These are phyloP conservation scores for Neostethus bicornis DNA, from an alignment of 2,797 vertebrate species.

Conservation along the genomic window DNA sequence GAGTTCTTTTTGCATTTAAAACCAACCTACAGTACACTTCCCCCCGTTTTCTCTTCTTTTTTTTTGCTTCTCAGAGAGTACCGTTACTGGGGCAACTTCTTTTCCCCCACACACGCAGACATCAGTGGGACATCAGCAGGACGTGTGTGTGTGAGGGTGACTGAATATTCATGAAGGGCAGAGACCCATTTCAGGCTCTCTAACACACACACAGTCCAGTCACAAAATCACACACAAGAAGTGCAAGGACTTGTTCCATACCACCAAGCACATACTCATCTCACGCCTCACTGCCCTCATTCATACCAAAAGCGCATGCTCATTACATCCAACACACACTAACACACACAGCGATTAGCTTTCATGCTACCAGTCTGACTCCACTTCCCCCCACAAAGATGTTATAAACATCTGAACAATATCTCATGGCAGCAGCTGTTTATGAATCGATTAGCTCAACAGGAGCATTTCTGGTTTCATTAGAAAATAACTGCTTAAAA, in stretches of 20 bases:
- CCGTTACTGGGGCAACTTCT: slow-evolving; percentile 66
- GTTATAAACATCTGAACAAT: slow-evolving; percentile 67
- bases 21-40: slow-evolving; percentile 22
- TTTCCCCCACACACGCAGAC: slow-evolving; percentile 75
- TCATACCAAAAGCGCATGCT: slow-evolving; percentile 76
- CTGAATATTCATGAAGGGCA: slow-evolving; percentile 81
- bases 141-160: slow-evolving; percentile 59
- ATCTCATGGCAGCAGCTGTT: slow-evolving; percentile 54
- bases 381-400: slow-evolving; percentile 58
- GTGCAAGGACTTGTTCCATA: slow-evolving; percentile 77
- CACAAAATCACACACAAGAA: slow-evolving; percentile 60
- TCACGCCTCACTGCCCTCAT: slow-evolving; percentile 77
- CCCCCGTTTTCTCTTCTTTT: not conserved
- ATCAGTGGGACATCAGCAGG: slow-evolving; percentile 72
- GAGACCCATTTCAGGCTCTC: slow-evolving; percentile 74
- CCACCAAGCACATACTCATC: slow-evolving; percentile 78
- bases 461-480: slow-evolving; percentile 66
- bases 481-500: slow-evolving; percentile 60
- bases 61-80: slow-evolving; percentile 60
- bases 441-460: slow-evolving; percentile 64
- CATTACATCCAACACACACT: slow-evolving; percentile 64
- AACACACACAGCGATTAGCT: slow-evolving; percentile 36
- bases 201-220: slow-evolving; percentile 42
- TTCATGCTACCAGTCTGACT: slow-evolving; percentile 54
- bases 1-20: slow-evolving; percentile 24